These are phyloP conservation scores for Caenorhabditis drosophilae DNA, from an alignment of 2,888 invertebrate genomes.

Conservation along the genomic window DNA sequence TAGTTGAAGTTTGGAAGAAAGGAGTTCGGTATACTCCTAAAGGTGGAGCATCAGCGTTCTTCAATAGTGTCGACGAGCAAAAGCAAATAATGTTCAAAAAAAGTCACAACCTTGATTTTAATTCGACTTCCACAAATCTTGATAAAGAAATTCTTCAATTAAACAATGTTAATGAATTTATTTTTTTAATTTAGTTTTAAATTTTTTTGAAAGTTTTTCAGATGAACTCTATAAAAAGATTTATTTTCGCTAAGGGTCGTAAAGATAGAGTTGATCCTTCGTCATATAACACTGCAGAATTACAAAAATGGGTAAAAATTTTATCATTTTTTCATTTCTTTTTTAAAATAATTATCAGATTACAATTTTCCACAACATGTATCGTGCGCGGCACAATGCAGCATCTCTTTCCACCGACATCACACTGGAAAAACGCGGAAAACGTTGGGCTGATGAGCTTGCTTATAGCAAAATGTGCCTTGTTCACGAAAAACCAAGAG, in stretches of 20 bases:
- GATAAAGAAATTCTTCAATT: neutral
- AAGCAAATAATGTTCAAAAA: no score
- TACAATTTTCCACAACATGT: slow-evolving; percentile 54
- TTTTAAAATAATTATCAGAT: slow-evolving; percentile 23
- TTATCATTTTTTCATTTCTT: neutral
- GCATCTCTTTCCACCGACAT: slow-evolving; percentile 41
- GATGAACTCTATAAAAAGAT: slow-evolving; percentile 20
- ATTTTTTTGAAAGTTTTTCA: neutral
- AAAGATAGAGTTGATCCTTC: slow-evolving; percentile 34
- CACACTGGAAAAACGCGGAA: slow-evolving; percentile 50
- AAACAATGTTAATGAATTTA: neutral
- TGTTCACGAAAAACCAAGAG: slow-evolving; percentile 57
- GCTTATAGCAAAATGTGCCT: slow-evolving; percentile 51
- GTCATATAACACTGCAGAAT: slow-evolving; percentile 23
- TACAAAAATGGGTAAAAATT: slow-evolving; percentile 17
- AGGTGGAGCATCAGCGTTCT: no score
- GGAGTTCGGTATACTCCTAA: no score
- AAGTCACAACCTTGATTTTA: neutral
- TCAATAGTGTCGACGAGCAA: no score
- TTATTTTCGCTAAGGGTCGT: slow-evolving; percentile 26
- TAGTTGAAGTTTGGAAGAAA: no score
- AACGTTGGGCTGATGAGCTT: slow-evolving; percentile 59
- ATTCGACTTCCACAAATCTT: neutral
- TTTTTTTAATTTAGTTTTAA: no score
- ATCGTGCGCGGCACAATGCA: slow-evolving; percentile 52